Base-by-base conservation (phyloP, 2,797 vertebrate species). In the Cichlasoma orientale region DNA sequence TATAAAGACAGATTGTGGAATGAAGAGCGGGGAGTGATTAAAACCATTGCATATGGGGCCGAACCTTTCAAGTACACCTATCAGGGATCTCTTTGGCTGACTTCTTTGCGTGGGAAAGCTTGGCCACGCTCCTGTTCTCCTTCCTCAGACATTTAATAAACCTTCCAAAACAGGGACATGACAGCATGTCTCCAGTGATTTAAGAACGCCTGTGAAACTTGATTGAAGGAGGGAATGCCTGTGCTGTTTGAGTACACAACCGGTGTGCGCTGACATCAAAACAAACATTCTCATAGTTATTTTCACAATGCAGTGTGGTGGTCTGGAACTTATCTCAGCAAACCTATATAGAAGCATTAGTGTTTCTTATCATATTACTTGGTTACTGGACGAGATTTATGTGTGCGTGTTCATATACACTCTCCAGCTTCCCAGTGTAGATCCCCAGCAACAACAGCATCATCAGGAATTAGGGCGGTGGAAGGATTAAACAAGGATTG, bases 401-500 rank as follows among this genome's bases (percentile, higher is more conserved):
- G 33, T 25, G 29, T 57, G 31, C 7, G 13, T 11, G 1, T 12
- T 33, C 29, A 53, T 21, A 58, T 11, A 50, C 29, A 23, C 31
- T 36, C 54, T 2, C 23, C 10, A 31, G 27, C 44, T 36, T 77
- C 41, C 25, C 0, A 1, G 1, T 44, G 18, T 3, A 38, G 41
- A 66, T 12, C 57, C 58, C 19, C 68, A 53, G 73, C 52, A 54
- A 50, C 14, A 44, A 27, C 38, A 33, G 54, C 74, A 75, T 56
- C 74, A 14, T 50, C 56, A 71, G 61, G 27, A 59, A 68, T 59
- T 38, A 61, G 16, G 31, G 8, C 68, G 47, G 7, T 57, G 61
- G 52, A 33, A 6, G 74, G 69, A 87, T 90, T 86, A 80, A 79
- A 71, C 0, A 23, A 41, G 44, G 72, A 57, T 14, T 58, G 75